Evolutionary conservation across 1,140 invertebrate genomes (phyloP), one percentile per base, ranked within the genome.

Genomic region (Calosoma granatense): DNA sequence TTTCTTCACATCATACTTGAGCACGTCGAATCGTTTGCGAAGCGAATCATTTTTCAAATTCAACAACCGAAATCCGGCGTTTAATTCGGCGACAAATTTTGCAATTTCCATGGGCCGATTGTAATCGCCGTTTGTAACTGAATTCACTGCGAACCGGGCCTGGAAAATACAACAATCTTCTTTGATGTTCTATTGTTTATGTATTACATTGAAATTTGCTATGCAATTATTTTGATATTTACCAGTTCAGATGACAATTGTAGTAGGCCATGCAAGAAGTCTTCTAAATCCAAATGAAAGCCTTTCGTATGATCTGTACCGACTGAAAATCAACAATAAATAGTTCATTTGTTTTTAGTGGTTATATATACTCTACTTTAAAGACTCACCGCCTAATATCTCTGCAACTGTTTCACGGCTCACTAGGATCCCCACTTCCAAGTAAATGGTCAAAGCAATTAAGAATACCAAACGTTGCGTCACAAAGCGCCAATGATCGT

Each of bases 1-100:
- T 73, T 95, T 96, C 70, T 95, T 95, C 1, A 95, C 83, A 65
- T 94, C 90, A 66, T 96, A 96, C 65, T 97, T 96, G 0, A 97
- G 73, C 1, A 79, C 87, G 75, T 97, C 94, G 69, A 90, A 96
- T 54, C 87, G 78, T 69, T 94, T 94, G 22, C 93, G 76, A 14
- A 97, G 73, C 20, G 80, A 78, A 68, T 96, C 92, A 74, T 96
- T 97, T 70, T 96, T 96, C 17, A 96, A 76, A 70, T 94, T 95
- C 14, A 97, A 70, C 22, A 96, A 73, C 63, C 85, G 78, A 70
- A 95, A 96, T 9, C 92, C 92, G 20, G 89, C 83, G 68, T 92
- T 92, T 0, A 97, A 65, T 69, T 94, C 86, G 59, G 84, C 83
- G 1, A 96, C 81, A 66, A 96, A 95, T 62, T 83, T 81, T 0